Evolutionary conservation across 2,888 invertebrate species (phyloP), one percentile per base, ranked within the genome.

Genomic region (Drosophila nr. perissopoda): DNA sequence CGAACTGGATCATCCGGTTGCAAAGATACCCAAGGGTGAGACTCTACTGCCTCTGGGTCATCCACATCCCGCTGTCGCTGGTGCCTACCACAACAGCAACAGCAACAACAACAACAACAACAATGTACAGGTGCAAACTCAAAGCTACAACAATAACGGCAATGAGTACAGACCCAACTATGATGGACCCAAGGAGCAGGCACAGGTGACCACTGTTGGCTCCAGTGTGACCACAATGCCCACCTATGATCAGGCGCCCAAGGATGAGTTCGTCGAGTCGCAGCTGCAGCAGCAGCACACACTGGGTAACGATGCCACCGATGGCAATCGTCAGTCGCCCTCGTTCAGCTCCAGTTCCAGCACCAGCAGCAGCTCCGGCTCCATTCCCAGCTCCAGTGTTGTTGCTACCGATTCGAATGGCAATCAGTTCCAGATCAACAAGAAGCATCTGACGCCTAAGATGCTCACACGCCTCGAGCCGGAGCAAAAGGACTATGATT

Each of bases 1-100:
- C 1, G 95, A 95, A 78, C 91, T 95, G 16, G 94, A 95, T 74
- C 94, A 94, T 74, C 95, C 95, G 0, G 93, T 94, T 25, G 94
- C 95, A 16, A 95, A 95, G 83, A 93, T 93, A 36, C 94, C 94
- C 51, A 94, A 93, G 76, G 92, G 93, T 2, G 93, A 93, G 69
- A 89, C 92, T 0, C 83, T 93, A 10, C 74, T 92, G 42, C 89
- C 92, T 0, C 73, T 91, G 3, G 91, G 90, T 1, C 92, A 91
- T 73, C 91, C 91, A 1, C 91, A 91, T 82, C 91, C 92, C 0
- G 91, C 92, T 1, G 89, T 92, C 13, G 91, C 92, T 13, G 61
- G 85, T n/a, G 91, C 91, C 51, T 91, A 91, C 49, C 71, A 48
- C 67, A 65, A 29, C 34, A 33, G 27, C 18, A 56, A 36, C 51